These are phyloP conservation scores for Asobara japonica DNA, from an alignment of 1,140 invertebrate species.

Conservation along the genomic window DNA sequence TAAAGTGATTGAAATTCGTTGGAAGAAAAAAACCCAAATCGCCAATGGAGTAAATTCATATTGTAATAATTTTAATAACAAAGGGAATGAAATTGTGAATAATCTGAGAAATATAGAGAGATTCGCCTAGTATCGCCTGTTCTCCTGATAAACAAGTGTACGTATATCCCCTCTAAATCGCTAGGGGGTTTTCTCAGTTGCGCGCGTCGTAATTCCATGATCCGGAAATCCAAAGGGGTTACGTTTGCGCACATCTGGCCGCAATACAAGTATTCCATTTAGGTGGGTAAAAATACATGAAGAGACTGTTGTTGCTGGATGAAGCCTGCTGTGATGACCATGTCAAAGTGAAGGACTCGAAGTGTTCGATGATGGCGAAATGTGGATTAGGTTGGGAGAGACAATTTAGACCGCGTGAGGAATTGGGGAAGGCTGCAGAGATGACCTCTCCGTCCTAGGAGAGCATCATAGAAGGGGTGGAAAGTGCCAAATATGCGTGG, in stretches of 20 bases:
- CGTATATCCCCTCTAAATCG: slow-evolving; percentile 64
- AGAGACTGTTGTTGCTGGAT: not conserved
- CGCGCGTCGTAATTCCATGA: slow-evolving; percentile 38
- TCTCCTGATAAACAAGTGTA: slow-evolving; percentile 54
- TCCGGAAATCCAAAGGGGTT: slow-evolving; percentile 42
- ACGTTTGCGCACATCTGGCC: not conserved
- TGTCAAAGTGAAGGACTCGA: not conserved
- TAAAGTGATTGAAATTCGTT: not conserved
- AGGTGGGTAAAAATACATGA: not conserved
- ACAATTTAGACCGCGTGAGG: slow-evolving; percentile 51
- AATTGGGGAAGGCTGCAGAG: slow-evolving; percentile 63
- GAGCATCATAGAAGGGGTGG: slow-evolving; percentile 54
- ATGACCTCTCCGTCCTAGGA: slow-evolving; percentile 66
- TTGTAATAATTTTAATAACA: not conserved
- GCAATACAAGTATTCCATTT: not conserved
- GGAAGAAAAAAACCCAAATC: not conserved
- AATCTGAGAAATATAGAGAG: not conserved
- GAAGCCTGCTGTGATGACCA: not conserved
- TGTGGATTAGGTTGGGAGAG: slow-evolving; percentile 37
- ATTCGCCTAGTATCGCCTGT: slow-evolving; percentile 40
- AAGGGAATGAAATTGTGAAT: not conserved
- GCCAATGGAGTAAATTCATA: not conserved
- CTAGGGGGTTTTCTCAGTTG: slow-evolving; percentile 33
- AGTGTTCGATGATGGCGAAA: slow-evolving; percentile 14
- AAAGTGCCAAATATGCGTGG: slow-evolving; percentile 38